phyloP scores from a whole-genome alignment of 2,797 vertebrate genomes.

The Geotria australis region DNA sequence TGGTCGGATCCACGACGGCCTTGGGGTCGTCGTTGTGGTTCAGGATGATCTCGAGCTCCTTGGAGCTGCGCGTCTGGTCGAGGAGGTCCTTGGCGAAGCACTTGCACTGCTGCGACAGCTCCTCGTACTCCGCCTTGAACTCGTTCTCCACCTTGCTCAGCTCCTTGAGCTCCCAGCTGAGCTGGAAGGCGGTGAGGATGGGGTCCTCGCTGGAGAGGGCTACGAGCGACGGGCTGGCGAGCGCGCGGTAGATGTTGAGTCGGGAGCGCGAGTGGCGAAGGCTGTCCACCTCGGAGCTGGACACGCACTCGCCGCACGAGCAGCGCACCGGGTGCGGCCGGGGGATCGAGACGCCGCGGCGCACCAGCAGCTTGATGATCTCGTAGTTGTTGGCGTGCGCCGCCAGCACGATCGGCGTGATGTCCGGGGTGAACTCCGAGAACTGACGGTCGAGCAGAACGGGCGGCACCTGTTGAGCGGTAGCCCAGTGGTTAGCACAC shows the following conservation, averaged over 20 bases:
- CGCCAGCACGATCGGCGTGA: constrained; percentile 83
- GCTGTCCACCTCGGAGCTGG: constrained; percentile 56
- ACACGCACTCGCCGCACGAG: constrained; percentile 59
- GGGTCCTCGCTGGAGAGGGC: constrained; percentile 84
- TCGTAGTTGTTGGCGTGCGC: constrained; percentile 95
- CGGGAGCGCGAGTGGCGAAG: constrained; percentile 72
- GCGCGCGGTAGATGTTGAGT: constrained; percentile 73
- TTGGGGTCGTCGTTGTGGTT: constrained; percentile 55
- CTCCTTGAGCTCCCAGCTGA: constrained; percentile 86
- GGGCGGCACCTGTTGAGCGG: constrained; percentile 34
- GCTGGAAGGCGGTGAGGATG: constrained; percentile 73
- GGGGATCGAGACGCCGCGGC: constrained; percentile 65
- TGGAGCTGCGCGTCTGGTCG: constrained; percentile 86
- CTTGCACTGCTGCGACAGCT: constrained; percentile 51
- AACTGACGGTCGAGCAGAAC: constrained; percentile 68
- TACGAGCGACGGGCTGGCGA: constrained; percentile 59
- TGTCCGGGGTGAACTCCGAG: constrained; percentile 83
- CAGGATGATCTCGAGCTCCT: constrained; percentile 69
- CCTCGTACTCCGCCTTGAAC: constrained; percentile 81
- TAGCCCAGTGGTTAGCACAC: no score
- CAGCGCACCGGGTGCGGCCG: constrained; percentile 73
- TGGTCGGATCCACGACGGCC: constrained; percentile 48
- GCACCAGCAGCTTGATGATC: constrained; percentile 73
- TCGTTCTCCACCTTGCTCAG: constrained; percentile 86
- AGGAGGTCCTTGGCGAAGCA: constrained; percentile 78